These are phyloP conservation scores for Charina bottae DNA, from an alignment of 2,113 vertebrate genomes.

Conservation along the genomic window DNA sequence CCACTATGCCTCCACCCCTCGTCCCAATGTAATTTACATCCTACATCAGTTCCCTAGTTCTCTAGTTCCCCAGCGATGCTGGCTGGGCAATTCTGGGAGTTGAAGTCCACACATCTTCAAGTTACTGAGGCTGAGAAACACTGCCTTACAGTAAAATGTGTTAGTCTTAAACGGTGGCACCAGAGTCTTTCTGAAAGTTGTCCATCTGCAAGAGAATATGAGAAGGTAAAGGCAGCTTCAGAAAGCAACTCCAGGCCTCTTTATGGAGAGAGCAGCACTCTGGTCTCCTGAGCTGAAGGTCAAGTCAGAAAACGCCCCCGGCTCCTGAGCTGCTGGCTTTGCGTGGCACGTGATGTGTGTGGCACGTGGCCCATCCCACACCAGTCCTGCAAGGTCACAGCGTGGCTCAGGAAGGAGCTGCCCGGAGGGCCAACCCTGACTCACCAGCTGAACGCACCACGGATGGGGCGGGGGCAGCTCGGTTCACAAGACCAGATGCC, in stretches of 20 bases:
- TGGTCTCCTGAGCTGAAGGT: background rate
- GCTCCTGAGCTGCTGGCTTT: background rate
- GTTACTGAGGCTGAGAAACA: no score
- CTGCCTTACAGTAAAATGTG: background rate
- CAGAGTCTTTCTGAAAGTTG: background rate
- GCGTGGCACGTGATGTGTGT: background rate
- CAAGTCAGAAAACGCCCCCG: no score
- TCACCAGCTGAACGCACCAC: background rate
- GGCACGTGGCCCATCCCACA: background rate
- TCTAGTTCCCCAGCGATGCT: no score
- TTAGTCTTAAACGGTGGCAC: background rate
- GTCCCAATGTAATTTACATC: no score
- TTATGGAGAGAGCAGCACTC: background rate
- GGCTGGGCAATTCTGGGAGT: no score
- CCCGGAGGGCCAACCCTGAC: background rate
- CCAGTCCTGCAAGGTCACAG: background rate
- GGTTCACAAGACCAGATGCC: background rate
- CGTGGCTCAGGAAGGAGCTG: background rate
- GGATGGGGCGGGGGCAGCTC: background rate
- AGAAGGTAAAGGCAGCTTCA: background rate
- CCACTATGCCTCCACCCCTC: no score
- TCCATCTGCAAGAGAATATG: background rate
- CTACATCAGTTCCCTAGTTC: no score
- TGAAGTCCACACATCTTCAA: background rate
- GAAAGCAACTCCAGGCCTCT: background rate